phyloP scores from a whole-genome alignment of 2,113 vertebrate genomes.

The Steatornis caripensis region DNA sequence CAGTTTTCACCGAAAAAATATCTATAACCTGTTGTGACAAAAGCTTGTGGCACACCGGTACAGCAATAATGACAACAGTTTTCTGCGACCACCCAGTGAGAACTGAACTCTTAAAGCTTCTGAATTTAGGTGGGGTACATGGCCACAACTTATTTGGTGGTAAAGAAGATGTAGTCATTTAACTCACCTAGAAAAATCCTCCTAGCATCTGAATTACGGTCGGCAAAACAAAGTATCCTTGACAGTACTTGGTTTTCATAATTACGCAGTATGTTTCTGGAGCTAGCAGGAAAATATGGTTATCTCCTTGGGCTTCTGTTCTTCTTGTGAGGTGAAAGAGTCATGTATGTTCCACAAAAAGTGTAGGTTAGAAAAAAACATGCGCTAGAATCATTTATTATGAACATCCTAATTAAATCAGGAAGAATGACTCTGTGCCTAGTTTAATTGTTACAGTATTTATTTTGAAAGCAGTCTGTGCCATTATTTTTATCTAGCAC shows the following conservation, averaged over 20 bases:
- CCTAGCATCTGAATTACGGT: neutral
- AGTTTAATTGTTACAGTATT: constrained; percentile 6
- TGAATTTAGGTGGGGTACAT: neutral
- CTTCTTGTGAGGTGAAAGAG: neutral
- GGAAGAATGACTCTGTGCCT: neutral
- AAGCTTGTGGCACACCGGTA: neutral
- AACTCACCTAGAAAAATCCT: neutral
- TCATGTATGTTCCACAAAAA: neutral
- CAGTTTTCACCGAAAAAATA: neutral
- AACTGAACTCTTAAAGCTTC: neutral
- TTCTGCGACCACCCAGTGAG: neutral
- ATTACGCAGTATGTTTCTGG: neutral
- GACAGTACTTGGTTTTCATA: neutral
- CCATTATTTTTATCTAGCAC: constrained; percentile 4
- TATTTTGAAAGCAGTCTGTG: constrained; percentile 7
- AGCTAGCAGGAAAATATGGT: neutral
- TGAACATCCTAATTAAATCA: neutral
- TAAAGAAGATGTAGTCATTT: neutral
- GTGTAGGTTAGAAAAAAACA: neutral
- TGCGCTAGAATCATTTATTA: neutral
- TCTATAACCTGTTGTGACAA: neutral
- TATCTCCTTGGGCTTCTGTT: neutral
- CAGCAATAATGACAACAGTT: neutral
- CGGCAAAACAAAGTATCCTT: neutral
- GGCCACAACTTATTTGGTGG: neutral